Evolutionary conservation across 92 coral and sea anemone species (phyloP).

Genomic region (Meandrina meandrites): DNA sequence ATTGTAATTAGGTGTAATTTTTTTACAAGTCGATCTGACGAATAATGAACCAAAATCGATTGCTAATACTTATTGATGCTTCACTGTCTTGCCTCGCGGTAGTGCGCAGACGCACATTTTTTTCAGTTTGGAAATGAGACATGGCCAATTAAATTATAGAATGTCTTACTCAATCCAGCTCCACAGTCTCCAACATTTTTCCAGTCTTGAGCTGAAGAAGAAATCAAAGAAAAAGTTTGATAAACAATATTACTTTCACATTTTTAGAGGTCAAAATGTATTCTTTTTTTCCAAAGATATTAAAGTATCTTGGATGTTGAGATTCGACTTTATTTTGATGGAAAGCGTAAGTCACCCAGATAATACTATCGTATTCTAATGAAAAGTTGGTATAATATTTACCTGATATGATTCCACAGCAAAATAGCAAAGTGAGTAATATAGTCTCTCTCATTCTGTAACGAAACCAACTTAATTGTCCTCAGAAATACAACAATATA

Average conservation of each 20-base stretch:
- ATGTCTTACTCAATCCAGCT: constrained; percentile 27
- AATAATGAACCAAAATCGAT: too few relatives aligned
- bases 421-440: not conserved
- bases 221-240: not conserved
- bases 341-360: not conserved
- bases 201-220: constrained; percentile 29
- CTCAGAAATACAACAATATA: not conserved
- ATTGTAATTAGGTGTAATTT: too few relatives aligned
- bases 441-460: not conserved
- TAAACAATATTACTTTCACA: not conserved
- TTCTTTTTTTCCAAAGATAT: not conserved
- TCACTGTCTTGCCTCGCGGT: too few relatives aligned
- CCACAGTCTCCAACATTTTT: constrained; percentile 35
- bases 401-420: not conserved
- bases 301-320: not conserved
- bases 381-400: not conserved
- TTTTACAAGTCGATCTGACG: not conserved
- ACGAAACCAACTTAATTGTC: not conserved
- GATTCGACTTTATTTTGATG: not conserved
- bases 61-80: too few relatives aligned
- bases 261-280: too few relatives aligned
- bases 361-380: too few relatives aligned
- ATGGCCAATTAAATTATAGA: not conserved
- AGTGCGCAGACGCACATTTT: too few relatives aligned
- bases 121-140: too few relatives aligned